Conservation (phyloP, 1,140 invertebrate species). For the Vollenhovia emeryi region DNA sequence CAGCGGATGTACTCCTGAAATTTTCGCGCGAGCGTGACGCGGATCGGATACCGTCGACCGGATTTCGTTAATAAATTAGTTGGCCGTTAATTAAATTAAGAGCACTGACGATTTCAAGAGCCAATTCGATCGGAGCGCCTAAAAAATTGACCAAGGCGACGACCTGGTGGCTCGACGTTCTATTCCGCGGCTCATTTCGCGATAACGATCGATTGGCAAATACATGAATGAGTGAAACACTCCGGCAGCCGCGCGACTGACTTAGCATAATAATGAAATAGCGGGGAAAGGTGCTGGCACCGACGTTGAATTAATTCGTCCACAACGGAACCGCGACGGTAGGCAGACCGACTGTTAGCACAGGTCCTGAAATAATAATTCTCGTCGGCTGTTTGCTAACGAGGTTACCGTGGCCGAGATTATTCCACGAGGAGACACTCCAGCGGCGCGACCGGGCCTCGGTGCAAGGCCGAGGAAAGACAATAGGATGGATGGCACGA, state of each 20-base stretch:
- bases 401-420: conserved; percentile 70
- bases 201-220: conserved; percentile 56
- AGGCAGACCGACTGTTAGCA: conserved; percentile 64
- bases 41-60: neutral
- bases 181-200: neutral
- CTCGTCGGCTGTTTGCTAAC: conserved; percentile 75
- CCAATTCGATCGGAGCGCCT: neutral
- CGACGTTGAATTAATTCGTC: conserved; percentile 74
- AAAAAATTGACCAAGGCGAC: neutral
- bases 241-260: neutral
- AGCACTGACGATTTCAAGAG: neutral
- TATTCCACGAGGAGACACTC: conserved; percentile 58
- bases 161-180: neutral
- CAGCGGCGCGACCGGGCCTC: neutral
- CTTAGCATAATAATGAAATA: conserved; percentile 74
- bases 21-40: neutral
- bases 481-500: conserved; percentile 30
- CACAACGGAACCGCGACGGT: conserved; percentile 62
- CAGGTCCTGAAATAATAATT: conserved; percentile 76
- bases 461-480: conserved; percentile 18
- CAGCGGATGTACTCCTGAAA: conserved; percentile 59
- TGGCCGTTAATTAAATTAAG: neutral
- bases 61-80: neutral
- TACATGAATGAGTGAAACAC: conserved; percentile 57
- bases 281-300: conserved; percentile 45